A percentile compares a stretch with the other conserved stretches of the same genome.
phyloP scores from a whole-genome alignment of 2,888 invertebrate genomes.

The Megaustenia siamemsis region DNA sequence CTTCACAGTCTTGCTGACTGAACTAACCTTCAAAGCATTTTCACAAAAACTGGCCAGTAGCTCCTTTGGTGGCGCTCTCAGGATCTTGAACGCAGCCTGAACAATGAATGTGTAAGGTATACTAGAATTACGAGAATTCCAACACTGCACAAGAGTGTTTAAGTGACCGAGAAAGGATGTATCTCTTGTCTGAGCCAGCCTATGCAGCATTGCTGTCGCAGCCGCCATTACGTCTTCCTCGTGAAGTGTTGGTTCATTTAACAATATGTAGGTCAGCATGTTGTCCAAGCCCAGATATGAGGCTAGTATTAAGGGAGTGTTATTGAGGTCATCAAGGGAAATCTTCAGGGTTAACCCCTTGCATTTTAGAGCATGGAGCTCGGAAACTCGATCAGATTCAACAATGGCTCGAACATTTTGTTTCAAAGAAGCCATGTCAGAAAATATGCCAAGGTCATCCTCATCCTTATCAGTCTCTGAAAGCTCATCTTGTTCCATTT shows the following conservation, averaged over 20 bases:
- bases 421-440: constrained; percentile 29
- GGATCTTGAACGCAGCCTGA: constrained; percentile 51
- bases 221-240: constrained; percentile 47
- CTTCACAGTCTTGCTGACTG: too few relatives aligned
- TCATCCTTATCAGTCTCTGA: neutral
- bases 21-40: constrained; percentile 42
- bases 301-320: constrained; percentile 46
- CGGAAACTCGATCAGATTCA: constrained; percentile 10
- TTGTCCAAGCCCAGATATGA: constrained; percentile 37
- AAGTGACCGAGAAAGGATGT: constrained; percentile 27
- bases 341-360: constrained; percentile 41
- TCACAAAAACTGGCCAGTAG: constrained; percentile 50
- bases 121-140: constrained; percentile 16
- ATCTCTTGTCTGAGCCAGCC: constrained; percentile 39
- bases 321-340: constrained; percentile 41
- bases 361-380: constrained; percentile 20
- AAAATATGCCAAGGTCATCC: constrained; percentile 18
- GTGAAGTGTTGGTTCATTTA: constrained; percentile 13
- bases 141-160: constrained; percentile 36
- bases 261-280: constrained; percentile 42
- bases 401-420: constrained; percentile 24
- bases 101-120: constrained; percentile 48
- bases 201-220: constrained; percentile 34
- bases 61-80: constrained; percentile 49
- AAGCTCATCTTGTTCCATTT: neutral